phyloP scores from a whole-genome alignment of 2,797 vertebrate species.

The Pangasius krempfi region DNA sequence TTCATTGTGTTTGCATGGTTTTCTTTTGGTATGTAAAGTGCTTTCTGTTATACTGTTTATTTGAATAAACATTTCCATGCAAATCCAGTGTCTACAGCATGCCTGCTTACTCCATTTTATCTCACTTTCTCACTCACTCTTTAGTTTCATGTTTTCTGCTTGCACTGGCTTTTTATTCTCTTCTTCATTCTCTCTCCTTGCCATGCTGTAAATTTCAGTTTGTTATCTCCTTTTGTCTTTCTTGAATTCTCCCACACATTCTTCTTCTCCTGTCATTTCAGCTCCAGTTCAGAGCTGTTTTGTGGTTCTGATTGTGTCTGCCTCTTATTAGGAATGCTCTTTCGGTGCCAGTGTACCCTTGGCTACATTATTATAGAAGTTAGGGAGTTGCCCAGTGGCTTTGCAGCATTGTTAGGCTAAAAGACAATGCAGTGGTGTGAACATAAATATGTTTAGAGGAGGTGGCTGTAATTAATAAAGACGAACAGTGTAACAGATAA shows the following conservation, averaged over 20 bases:
- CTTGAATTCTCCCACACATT: neutral
- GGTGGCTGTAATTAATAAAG: neutral
- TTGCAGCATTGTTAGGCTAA: neutral
- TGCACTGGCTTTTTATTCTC: neutral
- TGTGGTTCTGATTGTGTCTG: slow-evolving; percentile 16
- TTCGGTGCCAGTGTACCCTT: neutral
- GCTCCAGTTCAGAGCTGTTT: slow-evolving; percentile 22
- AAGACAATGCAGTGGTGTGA: neutral
- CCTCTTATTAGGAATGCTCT: slow-evolving; percentile 24
- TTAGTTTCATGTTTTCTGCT: slow-evolving; percentile 27
- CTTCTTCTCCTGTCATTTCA: slow-evolving; percentile 4
- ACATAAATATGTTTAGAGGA: neutral
- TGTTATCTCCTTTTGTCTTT: slow-evolving; percentile 4
- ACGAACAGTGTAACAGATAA: neutral
- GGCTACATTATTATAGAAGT: neutral
- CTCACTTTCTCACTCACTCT: slow-evolving; percentile 24
- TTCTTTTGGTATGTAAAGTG: slow-evolving; percentile 46
- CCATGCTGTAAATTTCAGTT: slow-evolving; percentile 21
- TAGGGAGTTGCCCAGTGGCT: neutral
- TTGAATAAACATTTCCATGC: slow-evolving; percentile 73
- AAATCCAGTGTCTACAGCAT: slow-evolving; percentile 65
- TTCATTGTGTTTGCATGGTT: slow-evolving; percentile 65
- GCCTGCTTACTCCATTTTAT: slow-evolving; percentile 63
- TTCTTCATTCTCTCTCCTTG: neutral
- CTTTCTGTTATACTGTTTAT: slow-evolving; percentile 66